phyloP scores from a whole-genome alignment of 2,797 vertebrate genomes.

The Glyptemys insculpta region DNA sequence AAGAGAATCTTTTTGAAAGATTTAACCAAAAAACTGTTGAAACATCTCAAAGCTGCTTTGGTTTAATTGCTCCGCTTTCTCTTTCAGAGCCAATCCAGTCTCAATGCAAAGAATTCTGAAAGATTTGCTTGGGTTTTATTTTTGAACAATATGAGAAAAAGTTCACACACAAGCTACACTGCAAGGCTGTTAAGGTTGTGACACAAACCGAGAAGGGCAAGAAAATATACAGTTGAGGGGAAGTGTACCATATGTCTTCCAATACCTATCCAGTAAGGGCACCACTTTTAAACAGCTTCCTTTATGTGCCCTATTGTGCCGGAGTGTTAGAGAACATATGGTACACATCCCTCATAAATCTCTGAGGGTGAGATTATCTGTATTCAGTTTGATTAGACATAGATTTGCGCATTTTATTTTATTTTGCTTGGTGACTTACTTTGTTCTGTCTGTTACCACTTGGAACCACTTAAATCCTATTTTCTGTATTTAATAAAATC shows the following conservation, averaged over 20 bases:
- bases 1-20: accelerated
- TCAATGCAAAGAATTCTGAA: accelerated
- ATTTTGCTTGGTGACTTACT: too few species aligned
- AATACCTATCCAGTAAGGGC: slow-evolving; percentile 3
- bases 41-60: background rate
- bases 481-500: too few species aligned
- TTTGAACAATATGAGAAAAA: accelerated
- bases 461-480: too few species aligned
- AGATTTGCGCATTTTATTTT: too few species aligned
- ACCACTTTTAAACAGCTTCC: background rate
- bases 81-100: accelerated
- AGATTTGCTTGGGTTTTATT: accelerated
- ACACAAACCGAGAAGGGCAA: background rate
- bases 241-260: slow-evolving; percentile 20
- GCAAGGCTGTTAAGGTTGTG: background rate
- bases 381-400: too few species aligned
- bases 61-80: background rate
- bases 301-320: background rate
- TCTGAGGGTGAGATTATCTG: too few species aligned
- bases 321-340: background rate
- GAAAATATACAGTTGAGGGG: background rate
- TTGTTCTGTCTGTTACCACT: too few species aligned
- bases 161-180: accelerated
- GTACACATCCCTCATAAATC: background rate
- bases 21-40: accelerated